Base-by-base conservation (phyloP, 2,888 invertebrate genomes). In the Cylindroiulus punctatus region DNA sequence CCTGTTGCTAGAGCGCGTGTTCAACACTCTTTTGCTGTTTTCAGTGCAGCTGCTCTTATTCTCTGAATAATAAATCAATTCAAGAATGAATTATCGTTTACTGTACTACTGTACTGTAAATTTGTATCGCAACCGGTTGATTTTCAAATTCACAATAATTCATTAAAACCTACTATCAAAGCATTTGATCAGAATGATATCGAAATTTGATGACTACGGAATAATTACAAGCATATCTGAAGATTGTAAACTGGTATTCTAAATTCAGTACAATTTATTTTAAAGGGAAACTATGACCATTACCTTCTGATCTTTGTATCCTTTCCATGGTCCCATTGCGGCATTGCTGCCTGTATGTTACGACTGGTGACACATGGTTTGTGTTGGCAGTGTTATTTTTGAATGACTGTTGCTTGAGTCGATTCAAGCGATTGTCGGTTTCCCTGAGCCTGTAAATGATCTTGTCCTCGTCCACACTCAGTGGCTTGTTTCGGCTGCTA, bases 391-490 rank as follows among this genome's bases (percentile, higher is more conserved):
- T 83, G 40, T 81, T 87, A 65, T 81, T 86, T 81, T 88, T 88
- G 81, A 87, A 87, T 47, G 85, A 85, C 86, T 88, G 88, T 82
- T 88, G 88, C 84, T 88, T 89, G 86, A 91, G 89, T 44, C 91
- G 88, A 84, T 90, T 90, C 40, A 92, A 88, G 89, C 98, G 94
- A 92, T 97, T 97, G 91, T 98, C 97, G 52, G 98, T 98, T 93
- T 98, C 98, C 89, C 98, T 93, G 89, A 98, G 93, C 89, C 96
- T 94, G 92, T 98, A 98, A 88, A 97, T 95, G 90, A 94, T 93
- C 87, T 92, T 92, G 89, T 93, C 92, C 89, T 95, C 94, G 89
- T 89, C 89, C 82, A 90, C 91, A 22, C 30, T 42, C 26, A 88
- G 36, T 86, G 88, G 87, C 22, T 30, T 65, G 32, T 89, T 89